Base-by-base conservation (phyloP, 2,888 invertebrate species). In the Leptopilina syphax region DNA sequence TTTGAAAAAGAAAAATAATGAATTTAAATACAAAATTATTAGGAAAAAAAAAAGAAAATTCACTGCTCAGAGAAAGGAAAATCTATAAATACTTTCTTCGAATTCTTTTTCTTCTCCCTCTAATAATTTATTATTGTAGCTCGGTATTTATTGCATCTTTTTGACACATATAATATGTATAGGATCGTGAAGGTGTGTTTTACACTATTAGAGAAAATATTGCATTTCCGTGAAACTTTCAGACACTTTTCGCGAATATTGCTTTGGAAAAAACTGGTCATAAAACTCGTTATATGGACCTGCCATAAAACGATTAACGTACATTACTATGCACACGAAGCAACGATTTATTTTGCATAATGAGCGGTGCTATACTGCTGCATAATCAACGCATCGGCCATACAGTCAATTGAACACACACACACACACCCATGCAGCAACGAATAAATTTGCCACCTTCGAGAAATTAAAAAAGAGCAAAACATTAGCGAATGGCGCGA, bases 251-350 rank as follows among this genome's bases (percentile, higher is more conserved):
- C 63, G 24, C 44, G 13, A 54, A 54, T 47, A 54, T 24, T 50
- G 24, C 68, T 24, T 68, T 10, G 50, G 34, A 50, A 50, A 68
- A 68, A 47, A 47, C 44, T 24, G 24, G 68, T 8, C 54, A 27
- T 73, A 73, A 73, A 73, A 73, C 73, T 73, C 73, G 54, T 73
- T 73, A 57, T 73, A 73, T 73, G 73, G 54, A 54, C 34, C 34
- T n/a, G 54, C 34, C 54, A 54, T 57, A 54, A 73, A 73, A 54
- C 73, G 57, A 57, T 73, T 73, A 73, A 54, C 68, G 68, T 54
- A 9, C 73, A 68, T 68, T 68, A 68, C 68, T 54, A 50, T 27
- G 4, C 34, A 73, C 57, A 73, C 34, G n/a, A 34, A 57, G 73
- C 54, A 5, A 12, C 34, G 34, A 47, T 67, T 67, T 67, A 67